Evolutionary conservation across 2,888 invertebrate genomes (phyloP).

Genomic region (Hyposoter didymator): DNA sequence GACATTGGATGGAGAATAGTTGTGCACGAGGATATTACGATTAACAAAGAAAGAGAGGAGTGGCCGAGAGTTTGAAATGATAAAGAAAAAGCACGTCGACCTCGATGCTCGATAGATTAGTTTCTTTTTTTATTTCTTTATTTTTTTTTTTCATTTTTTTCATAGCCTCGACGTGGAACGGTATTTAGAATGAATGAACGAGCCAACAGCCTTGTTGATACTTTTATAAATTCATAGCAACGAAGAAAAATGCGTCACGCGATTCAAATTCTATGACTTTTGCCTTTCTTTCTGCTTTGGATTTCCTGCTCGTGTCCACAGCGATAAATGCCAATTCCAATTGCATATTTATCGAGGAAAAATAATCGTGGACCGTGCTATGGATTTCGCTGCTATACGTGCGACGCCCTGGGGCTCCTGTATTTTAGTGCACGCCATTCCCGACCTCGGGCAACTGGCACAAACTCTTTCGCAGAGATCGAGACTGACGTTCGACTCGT

Average conservation of each 20-base stretch:
- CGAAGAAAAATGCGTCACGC: slow-evolving; percentile 8
- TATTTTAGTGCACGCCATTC: slow-evolving; percentile 29
- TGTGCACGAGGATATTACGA: slow-evolving; percentile 23
- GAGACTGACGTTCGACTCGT: background rate
- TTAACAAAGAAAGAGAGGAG: slow-evolving; percentile 49
- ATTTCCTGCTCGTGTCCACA: slow-evolving; percentile 40
- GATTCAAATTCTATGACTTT: slow-evolving; percentile 18
- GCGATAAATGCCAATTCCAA: slow-evolving; percentile 36
- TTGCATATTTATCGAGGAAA: slow-evolving; percentile 25
- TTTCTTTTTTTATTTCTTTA: slow-evolving; percentile 22
- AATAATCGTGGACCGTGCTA: background rate
- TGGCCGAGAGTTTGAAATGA: slow-evolving; percentile 42
- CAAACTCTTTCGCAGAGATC: background rate
- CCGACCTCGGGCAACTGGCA: slow-evolving; percentile 24
- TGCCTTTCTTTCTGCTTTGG: slow-evolving; percentile 49
- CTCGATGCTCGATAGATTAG: slow-evolving; percentile 56
- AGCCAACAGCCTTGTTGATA: slow-evolving; percentile 26
- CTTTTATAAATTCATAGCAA: background rate
- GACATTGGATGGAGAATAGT: slow-evolving; percentile 51
- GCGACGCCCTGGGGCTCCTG: slow-evolving; percentile 35
- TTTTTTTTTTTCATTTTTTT: slow-evolving; percentile 33
- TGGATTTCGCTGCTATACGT: slow-evolving; percentile 4
- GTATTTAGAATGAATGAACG: slow-evolving; percentile 51
- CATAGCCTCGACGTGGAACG: slow-evolving; percentile 27
- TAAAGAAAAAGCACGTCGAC: slow-evolving; percentile 61